Conservation (phyloP, 2,888 invertebrate genomes). For the Leuctra nigra region DNA sequence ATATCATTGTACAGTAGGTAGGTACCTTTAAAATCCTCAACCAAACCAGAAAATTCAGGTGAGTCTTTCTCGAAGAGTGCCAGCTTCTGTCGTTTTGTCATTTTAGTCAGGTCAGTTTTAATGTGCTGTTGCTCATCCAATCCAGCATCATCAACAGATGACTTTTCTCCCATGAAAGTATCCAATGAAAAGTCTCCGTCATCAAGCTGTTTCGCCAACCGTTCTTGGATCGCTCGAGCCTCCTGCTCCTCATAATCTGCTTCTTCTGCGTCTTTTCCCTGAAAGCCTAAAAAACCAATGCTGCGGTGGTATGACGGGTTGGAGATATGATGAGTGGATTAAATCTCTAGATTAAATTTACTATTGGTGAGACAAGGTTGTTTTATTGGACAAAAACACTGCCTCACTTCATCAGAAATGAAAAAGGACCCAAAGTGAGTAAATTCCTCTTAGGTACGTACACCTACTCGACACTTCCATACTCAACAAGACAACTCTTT, state of each 20-base stretch:
- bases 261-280: slow-evolving; percentile 57
- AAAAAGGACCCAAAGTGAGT: no score
- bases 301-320: no score
- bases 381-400: no score
- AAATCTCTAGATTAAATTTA: no score
- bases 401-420: slow-evolving; percentile 9
- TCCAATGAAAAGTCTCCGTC: slow-evolving; percentile 69
- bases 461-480: no score
- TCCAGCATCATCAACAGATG: slow-evolving; percentile 35
- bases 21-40: slow-evolving; percentile 72
- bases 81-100: slow-evolving; percentile 68
- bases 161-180: slow-evolving; percentile 38
- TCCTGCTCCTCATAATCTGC: slow-evolving; percentile 79
- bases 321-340: no score
- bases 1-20: no score
- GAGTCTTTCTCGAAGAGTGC: slow-evolving; percentile 76
- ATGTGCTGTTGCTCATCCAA: slow-evolving; percentile 44
- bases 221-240: slow-evolving; percentile 70
- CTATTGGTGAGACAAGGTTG: no score
- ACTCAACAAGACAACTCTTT: no score
- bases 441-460: no score
- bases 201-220: slow-evolving; percentile 67
- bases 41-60: slow-evolving; percentile 74
- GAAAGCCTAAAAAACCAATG: slow-evolving; percentile 31
- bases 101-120: slow-evolving; percentile 66